Evolutionary conservation across 2,888 invertebrate genomes (phyloP).

Genomic region (Phyllotreta cruciferae): DNA sequence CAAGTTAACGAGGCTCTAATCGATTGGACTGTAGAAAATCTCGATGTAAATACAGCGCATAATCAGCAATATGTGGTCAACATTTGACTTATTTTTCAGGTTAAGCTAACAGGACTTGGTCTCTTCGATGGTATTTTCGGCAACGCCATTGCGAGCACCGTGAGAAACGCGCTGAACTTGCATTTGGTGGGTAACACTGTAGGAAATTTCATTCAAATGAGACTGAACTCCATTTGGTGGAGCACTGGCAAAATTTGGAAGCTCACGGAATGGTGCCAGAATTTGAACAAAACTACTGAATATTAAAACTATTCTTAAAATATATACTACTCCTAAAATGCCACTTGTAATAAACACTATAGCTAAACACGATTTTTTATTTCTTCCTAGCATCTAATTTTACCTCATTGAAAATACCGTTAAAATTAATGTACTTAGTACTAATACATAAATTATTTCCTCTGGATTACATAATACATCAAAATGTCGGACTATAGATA

Average conservation of each 20-base stretch:
- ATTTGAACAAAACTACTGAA: too few species aligned
- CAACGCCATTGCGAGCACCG: not conserved
- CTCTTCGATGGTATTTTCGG: not conserved
- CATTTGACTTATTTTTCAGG: slow-evolving; percentile 11
- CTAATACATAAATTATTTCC: too few species aligned
- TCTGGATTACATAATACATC: too few species aligned
- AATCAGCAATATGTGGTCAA: not conserved
- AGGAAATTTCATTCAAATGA: not conserved
- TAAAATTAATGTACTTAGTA: too few species aligned
- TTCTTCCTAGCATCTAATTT: too few species aligned
- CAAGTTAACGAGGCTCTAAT: slow-evolving; percentile 10
- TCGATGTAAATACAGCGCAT: not conserved
- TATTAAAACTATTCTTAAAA: too few species aligned
- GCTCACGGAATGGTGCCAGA: slow-evolving; percentile 8
- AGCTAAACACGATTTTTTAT: too few species aligned
- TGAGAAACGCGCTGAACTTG: slow-evolving; percentile 1
- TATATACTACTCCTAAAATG: too few species aligned
- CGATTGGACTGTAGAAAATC: slow-evolving; percentile 9
- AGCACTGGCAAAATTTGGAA: slow-evolving; percentile 19
- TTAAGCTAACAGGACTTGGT: slow-evolving; percentile 10
- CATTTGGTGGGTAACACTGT: not conserved
- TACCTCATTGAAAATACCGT: too few species aligned
- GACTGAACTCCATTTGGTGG: slow-evolving; percentile 24
- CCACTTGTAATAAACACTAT: too few species aligned
- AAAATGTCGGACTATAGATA: too few species aligned